Evolutionary conservation across 2,113 vertebrate species (phyloP), one percentile per base, ranked within the genome.

Genomic region (Chionodraco myersi): DNA sequence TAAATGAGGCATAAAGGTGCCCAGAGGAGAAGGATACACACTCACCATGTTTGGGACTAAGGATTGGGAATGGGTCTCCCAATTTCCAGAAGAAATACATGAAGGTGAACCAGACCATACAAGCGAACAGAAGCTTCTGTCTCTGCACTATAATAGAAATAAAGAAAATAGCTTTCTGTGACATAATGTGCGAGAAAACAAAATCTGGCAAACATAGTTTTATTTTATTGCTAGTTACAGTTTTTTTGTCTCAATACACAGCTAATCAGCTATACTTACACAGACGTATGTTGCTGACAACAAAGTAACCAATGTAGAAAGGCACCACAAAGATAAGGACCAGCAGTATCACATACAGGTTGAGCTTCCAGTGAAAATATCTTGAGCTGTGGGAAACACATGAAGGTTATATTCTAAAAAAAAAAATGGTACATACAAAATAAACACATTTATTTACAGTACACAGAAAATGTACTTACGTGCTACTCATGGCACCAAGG

Each of bases 31-130:
- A 10, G 4, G 3, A 49, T 16, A 15, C 11, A 54, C 45, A 92
- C 95, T 96, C 75, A 99, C 98, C 98, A 12, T 99, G 98, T 92
- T 99, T 99, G 62, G 98, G 98, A 91, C 97, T 99, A 77, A 99
- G 95, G 86, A 99, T 99, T 54, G 98, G 98, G 91, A 99, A 99
- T 0, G 98, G 98, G 83, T 99, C 98, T 10, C 98, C 98, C 82
- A 99, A 2, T 89, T 99, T 99, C 98, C 98, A 99, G 92, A 99
- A 99, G 95, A 99, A 99, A 94, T 99, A 99, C 97, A 99, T 99
- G 88, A 99, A 99, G 2, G 98, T 97, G 86, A 99, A 92, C 98
- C 98, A 99, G 44, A 99, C 86, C 84, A 97, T 95, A 87, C 98
- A 99, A 0, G 98, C 95, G 70, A 99, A 99, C 65, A 99, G 96